A percentile compares a stretch with the other conserved stretches of the same genome.
phyloP scores from a whole-genome alignment of 2,113 vertebrate genomes.

The Ameiurus melas region DNA sequence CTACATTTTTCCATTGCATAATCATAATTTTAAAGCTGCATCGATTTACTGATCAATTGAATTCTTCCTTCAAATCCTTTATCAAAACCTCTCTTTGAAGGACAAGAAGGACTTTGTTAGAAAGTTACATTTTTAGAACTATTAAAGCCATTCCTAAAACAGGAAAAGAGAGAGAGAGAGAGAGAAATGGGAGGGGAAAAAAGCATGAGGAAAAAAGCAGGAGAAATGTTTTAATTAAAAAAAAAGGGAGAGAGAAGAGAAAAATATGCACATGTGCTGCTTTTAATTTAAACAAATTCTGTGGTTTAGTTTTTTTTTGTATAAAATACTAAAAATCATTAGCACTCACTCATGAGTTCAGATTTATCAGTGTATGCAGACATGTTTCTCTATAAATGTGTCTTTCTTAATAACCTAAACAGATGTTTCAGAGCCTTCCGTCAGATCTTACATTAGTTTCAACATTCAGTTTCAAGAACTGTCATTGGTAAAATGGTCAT shows the following conservation, averaged over 20 bases:
- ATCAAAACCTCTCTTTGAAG: background rate
- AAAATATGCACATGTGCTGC: background rate
- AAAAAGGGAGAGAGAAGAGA: background rate
- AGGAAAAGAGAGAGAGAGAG: background rate
- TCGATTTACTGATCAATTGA: background rate
- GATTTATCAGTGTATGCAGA: background rate
- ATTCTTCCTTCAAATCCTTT: background rate
- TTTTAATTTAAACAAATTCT: background rate
- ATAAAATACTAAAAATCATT: background rate
- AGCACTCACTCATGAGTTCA: background rate
- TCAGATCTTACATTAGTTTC: background rate
- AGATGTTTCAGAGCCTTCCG: background rate
- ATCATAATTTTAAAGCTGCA: background rate
- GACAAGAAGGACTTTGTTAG: no score
- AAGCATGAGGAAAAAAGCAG: background rate
- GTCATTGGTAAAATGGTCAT: background rate
- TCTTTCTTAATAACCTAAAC: background rate
- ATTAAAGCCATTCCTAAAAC: background rate
- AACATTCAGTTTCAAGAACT: background rate
- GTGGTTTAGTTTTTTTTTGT: background rate
- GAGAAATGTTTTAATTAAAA: background rate
- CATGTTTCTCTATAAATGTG: background rate
- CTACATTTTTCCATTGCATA: background rate
- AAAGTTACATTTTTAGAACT: no score
- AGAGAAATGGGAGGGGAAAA: background rate